Percentiles rank a stretch among this genome's conserved stretches.
Evolutionary conservation across 2,113 vertebrate genomes (phyloP).

Genomic region (Corvus hawaiiensis): DNA sequence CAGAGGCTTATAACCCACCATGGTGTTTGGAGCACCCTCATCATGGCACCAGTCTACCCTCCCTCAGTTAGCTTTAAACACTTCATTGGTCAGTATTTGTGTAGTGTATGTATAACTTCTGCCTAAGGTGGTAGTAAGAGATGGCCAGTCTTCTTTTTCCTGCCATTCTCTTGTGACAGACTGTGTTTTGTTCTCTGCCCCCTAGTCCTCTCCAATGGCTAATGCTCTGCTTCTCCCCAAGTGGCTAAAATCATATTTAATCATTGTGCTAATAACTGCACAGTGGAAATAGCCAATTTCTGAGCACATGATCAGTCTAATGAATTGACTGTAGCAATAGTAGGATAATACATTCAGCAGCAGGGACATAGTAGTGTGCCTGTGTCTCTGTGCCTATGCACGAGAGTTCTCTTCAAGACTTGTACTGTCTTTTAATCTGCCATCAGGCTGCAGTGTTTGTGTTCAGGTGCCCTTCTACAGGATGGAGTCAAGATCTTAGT

Average conservation of each 20-base stretch:
- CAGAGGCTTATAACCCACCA: background rate
- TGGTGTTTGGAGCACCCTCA: background rate
- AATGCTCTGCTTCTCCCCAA: background rate
- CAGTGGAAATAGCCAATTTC: background rate
- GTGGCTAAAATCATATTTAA: background rate
- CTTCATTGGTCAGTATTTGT: background rate
- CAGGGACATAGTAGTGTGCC: background rate
- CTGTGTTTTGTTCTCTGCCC: background rate
- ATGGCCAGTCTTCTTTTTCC: background rate
- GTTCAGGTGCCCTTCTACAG: background rate
- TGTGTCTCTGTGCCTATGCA: background rate
- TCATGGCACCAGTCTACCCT: background rate
- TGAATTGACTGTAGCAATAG: background rate
- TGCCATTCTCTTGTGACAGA: background rate
- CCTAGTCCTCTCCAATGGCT: background rate
- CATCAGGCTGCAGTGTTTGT: background rate
- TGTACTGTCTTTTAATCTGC: background rate
- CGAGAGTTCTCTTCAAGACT: background rate
- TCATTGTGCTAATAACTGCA: background rate
- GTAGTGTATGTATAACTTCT: background rate
- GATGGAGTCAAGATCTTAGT: accelerated
- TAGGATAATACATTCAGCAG: background rate
- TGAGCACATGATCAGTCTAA: background rate
- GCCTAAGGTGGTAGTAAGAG: background rate
- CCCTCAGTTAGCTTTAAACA: background rate